A percentile compares a stretch with the other conserved stretches of the same genome.
Conservation (phyloP, 92 coral and sea anemone genomes). For the Actinernus sp. region DNA sequence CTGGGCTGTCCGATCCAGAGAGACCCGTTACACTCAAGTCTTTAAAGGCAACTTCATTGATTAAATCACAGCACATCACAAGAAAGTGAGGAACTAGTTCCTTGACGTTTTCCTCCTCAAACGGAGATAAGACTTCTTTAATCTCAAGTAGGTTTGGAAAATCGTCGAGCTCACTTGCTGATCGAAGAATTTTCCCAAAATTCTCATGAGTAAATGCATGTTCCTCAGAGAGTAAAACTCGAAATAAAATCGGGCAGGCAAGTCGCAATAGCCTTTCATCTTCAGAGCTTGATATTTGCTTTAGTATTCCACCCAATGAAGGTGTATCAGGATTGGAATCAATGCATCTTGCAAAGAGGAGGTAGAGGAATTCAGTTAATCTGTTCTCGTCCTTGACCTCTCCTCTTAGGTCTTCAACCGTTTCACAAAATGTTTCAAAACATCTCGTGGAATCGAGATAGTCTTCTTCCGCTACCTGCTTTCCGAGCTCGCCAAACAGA, state of each 20-base stretch:
- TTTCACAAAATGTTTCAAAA: conserved; percentile 54
- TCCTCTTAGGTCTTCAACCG: conserved; percentile 38
- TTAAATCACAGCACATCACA: conserved; percentile 92
- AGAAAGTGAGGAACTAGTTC: conserved; percentile 75
- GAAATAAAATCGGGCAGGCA: conserved; percentile 81
- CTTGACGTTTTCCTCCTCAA: conserved; percentile 40
- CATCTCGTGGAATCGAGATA: conserved; percentile 69
- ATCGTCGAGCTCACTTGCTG: conserved; percentile 46
- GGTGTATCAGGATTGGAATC: conserved; percentile 89
- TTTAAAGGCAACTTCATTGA: conserved; percentile 77
- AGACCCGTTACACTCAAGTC: conserved; percentile 50
- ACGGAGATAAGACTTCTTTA: conserved; percentile 58
- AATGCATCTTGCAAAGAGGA: conserved; percentile 86
- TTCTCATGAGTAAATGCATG: conserved; percentile 54
- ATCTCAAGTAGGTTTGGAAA: conserved; percentile 73
- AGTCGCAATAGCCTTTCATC: conserved; percentile 49
- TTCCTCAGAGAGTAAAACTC: conserved; percentile 73
- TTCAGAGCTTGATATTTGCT: conserved; percentile 63
- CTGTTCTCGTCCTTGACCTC: conserved; percentile 35
- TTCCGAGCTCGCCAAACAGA: conserved; percentile 70
- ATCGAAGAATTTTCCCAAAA: conserved; percentile 54
- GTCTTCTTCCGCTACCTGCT: conserved; percentile 28
- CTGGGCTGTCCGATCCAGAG: conserved; percentile 68
- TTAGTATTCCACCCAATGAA: conserved; percentile 63
- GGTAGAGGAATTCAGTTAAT: conserved; percentile 68